phyloP scores from a whole-genome alignment of 2,113 vertebrate genomes.

The Nesogale talazaci region DNA sequence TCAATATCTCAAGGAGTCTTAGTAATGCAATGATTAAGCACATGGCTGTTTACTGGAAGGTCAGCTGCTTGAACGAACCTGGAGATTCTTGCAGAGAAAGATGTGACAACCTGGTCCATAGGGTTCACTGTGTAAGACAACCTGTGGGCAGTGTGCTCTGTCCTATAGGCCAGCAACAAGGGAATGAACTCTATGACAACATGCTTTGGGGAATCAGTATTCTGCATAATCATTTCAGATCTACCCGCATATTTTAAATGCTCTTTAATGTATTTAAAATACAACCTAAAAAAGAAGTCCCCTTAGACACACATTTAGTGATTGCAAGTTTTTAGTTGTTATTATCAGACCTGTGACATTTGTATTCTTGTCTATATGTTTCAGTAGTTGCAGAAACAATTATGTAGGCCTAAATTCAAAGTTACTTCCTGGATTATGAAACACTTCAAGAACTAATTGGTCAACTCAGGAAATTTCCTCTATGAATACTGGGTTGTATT shows the following conservation, averaged over 20 bases:
- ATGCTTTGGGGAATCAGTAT: neutral
- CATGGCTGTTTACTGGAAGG: neutral
- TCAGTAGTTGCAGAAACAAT: neutral
- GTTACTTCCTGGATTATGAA: neutral
- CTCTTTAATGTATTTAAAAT: neutral
- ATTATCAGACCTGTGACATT: neutral
- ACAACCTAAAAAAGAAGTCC: neutral
- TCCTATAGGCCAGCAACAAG: neutral
- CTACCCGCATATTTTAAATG: neutral
- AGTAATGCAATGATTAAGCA: neutral
- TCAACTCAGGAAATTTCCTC: neutral
- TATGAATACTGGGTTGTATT: neutral
- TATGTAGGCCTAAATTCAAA: neutral
- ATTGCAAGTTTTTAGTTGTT: neutral
- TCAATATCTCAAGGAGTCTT: neutral
- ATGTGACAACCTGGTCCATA: neutral
- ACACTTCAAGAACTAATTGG: neutral
- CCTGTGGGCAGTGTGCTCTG: neutral
- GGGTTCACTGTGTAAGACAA: neutral
- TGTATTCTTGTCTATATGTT: neutral
- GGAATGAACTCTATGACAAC: neutral
- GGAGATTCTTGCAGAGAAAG: neutral
- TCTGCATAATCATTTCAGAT: neutral
- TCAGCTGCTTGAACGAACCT: neutral
- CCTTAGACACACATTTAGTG: neutral